Base-by-base conservation (phyloP, 2,113 vertebrate genomes). In the Lophius piscatorius region DNA sequence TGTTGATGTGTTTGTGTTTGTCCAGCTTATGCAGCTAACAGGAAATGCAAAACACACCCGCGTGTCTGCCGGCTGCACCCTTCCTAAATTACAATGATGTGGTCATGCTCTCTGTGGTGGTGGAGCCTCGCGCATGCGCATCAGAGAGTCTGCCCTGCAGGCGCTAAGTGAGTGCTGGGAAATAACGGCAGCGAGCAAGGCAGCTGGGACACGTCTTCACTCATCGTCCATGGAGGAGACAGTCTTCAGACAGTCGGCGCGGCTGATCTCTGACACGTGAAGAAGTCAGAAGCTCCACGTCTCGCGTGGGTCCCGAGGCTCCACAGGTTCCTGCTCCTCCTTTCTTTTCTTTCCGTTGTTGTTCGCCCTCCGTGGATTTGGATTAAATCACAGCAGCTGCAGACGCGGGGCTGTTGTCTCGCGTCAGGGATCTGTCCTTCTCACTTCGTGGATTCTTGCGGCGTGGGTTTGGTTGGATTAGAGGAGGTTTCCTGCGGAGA, bases 81-180 rank as follows among this genome's bases (percentile, higher is more conserved):
- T 46, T 18, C 22, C 17, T 31, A 10, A 36, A 21, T 44, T 40
- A 63, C 49, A 61, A 5, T 49, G 36, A 74, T 46, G 18, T 54
- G 56, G n/a, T 48, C 60, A 44, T 62, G 54, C 66, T 59, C 41
- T 35, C 33, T 49, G 59, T 57, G 24, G 60, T 44, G 74, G 63
- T 14, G 48, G 76, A 74, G 81, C 82, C 71, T 66, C 55, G 35
- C 91, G 88, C 91, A 92, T 90, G 91, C 90, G 90, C 59, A 68
- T 33, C 46, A 34, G 12, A 61, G 42, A 38, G 33, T 24, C 31
- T 5, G 56, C 48, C 34, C 33, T 75, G 35, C 72, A 52, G 50
- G 57, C 33, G 51, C 21, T 64, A 80, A 85, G 82, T 83, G 87
- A 74, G 64, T 77, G 73, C 58, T 82, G 81, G 45, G 84, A 87